Conservation (phyloP, 2,797 vertebrate genomes). For the Macroramphosus scolopax region DNA sequence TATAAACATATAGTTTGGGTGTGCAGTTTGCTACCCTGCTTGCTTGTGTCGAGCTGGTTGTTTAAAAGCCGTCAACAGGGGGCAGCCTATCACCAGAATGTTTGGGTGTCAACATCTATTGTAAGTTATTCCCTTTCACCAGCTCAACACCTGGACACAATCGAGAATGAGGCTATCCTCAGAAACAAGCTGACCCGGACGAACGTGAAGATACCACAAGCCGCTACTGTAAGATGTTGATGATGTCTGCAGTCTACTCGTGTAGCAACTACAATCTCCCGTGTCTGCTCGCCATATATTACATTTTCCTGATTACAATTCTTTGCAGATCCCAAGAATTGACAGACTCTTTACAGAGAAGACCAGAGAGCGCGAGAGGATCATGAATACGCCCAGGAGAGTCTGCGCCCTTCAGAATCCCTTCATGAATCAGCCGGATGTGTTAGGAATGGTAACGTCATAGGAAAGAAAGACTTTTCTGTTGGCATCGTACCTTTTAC, state of each 20-base stretch:
- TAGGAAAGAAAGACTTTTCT: background rate
- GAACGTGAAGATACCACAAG: conserved; percentile 63
- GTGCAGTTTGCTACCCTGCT: too few species aligned
- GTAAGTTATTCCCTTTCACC: conserved; percentile 10
- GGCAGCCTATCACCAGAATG: too few species aligned
- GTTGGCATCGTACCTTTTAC: rapidly evolving
- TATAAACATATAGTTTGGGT: too few species aligned
- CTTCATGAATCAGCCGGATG: conserved; percentile 75
- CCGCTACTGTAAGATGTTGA: conserved; percentile 65
- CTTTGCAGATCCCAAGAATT: conserved; percentile 74
- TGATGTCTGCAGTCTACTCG: background rate
- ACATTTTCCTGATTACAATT: too few species aligned
- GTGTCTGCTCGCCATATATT: too few species aligned
- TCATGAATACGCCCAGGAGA: conserved; percentile 75
- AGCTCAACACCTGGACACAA: conserved; percentile 74
- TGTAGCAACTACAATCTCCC: too few species aligned
- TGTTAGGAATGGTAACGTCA: conserved; percentile 87
- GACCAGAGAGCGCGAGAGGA: conserved; percentile 53
- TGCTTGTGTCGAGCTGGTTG: too few species aligned
- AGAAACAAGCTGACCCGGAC: conserved; percentile 66
- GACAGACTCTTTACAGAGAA: conserved; percentile 72
- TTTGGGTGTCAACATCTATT: background rate
- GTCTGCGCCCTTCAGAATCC: conserved; percentile 75
- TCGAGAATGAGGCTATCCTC: conserved; percentile 66
- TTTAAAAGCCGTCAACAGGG: too few species aligned